phyloP scores from a whole-genome alignment of 2,888 invertebrate species.

The Crepidodera aurea region DNA sequence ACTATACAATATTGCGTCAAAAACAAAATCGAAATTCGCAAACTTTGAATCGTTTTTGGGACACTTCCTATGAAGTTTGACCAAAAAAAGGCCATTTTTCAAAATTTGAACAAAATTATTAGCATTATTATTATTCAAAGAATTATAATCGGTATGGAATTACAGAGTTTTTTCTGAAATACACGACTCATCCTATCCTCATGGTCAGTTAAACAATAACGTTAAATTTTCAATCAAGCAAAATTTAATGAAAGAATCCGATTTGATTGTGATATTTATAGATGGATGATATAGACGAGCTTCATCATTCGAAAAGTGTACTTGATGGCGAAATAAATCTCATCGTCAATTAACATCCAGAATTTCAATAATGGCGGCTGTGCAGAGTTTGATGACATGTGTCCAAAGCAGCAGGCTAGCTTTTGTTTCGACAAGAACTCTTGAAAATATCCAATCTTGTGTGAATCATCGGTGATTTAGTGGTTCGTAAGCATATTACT shows the following conservation, averaged over 20 bases:
- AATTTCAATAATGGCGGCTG: slow-evolving; percentile 13
- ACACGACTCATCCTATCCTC: no score
- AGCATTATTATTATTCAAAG: no score
- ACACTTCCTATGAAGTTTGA: no score
- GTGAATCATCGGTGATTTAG: not conserved
- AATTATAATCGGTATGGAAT: no score
- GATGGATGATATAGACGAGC: slow-evolving; percentile 15
- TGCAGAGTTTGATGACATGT: slow-evolving; percentile 19
- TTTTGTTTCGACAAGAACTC: slow-evolving; percentile 24
- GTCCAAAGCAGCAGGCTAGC: slow-evolving; percentile 17
- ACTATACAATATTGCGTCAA: no score
- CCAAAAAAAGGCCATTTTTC: no score
- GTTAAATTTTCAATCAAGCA: not conserved
- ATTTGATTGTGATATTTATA: slow-evolving; percentile 29
- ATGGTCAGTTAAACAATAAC: not conserved
- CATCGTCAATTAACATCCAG: slow-evolving; percentile 16
- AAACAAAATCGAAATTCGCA: no score
- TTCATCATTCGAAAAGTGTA: slow-evolving; percentile 13
- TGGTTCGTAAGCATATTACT: not conserved
- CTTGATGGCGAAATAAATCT: slow-evolving; percentile 23
- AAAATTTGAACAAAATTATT: no score
- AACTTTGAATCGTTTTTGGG: no score
- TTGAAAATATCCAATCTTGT: slow-evolving; percentile 27
- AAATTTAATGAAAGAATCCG: slow-evolving; percentile 18
- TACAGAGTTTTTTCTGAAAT: no score